Percentiles rank a stretch among this genome's conserved stretches.
Conservation (phyloP, 2,888 invertebrate genomes). For the Ichneumoninae sp. region DNA sequence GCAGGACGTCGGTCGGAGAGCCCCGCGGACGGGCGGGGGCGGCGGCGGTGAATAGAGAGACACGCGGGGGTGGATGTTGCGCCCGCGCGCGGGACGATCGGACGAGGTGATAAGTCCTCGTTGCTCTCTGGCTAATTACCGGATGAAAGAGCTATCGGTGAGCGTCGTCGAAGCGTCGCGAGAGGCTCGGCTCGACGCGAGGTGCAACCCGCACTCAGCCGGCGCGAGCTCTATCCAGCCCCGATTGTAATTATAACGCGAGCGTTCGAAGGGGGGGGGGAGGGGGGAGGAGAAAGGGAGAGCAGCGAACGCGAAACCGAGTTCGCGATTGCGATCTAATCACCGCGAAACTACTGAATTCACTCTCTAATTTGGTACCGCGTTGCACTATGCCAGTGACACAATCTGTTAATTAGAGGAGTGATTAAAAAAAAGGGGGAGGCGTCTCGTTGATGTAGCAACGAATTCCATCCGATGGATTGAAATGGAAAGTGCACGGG, state of each 20-base stretch:
- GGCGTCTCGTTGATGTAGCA: conserved; percentile 6
- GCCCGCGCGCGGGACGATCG: conserved; percentile 72
- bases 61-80: conserved; percentile 51
- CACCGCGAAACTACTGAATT: conserved; percentile 62
- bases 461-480: not conserved
- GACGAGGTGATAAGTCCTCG: conserved; percentile 78
- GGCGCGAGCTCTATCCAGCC: conserved; percentile 11
- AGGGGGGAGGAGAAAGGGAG: not conserved
- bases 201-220: conserved; percentile 27
- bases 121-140: conserved; percentile 80
- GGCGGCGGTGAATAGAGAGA: conserved; percentile 66
- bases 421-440: conserved; percentile 49
- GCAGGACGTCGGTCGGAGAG: conserved; percentile 62
- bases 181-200: conserved; percentile 39
- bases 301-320: conserved; percentile 24
- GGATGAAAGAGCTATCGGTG: conserved; percentile 78
- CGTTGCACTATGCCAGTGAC: conserved; percentile 19
- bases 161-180: conserved; percentile 65
- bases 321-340: conserved; percentile 62
- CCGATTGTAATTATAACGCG: conserved; percentile 60
- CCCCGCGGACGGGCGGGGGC: conserved; percentile 48
- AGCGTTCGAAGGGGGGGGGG: not conserved
- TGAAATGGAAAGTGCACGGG: not conserved
- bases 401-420: conserved; percentile 55
- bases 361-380: conserved; percentile 62